Evolutionary conservation across 1,140 invertebrate genomes (phyloP).

Genomic region (Dendroctonus ponderosae): DNA sequence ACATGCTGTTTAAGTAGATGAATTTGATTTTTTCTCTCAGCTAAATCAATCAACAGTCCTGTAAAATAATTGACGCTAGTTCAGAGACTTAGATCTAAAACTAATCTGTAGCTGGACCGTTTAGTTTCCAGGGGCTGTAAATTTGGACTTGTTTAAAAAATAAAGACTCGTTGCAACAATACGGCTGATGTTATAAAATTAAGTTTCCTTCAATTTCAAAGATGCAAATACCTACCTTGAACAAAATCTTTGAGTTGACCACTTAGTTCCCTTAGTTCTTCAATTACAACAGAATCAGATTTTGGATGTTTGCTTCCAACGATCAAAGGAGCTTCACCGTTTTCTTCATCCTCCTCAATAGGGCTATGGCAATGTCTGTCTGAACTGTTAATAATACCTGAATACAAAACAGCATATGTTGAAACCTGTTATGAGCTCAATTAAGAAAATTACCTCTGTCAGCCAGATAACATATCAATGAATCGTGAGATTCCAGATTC

Average conservation of each 20-base stretch:
- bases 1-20: not conserved
- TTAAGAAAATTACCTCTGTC: constrained; percentile 10
- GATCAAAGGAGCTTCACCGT: constrained; percentile 9
- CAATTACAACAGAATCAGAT: constrained; percentile 38
- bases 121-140: not conserved
- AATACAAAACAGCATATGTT: not conserved
- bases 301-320: constrained; percentile 41
- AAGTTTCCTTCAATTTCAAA: constrained; percentile 1
- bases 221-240: constrained; percentile 23
- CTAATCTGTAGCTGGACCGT: not conserved
- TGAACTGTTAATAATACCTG: constrained; percentile 14
- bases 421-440: not conserved
- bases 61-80: not conserved
- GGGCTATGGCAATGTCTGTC: constrained; percentile 7
- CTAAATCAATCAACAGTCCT: constrained; percentile 9
- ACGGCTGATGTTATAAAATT: not conserved
- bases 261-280: constrained; percentile 42
- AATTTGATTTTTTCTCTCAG: constrained; percentile 3
- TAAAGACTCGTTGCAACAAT: no score
- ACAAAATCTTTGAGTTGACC: constrained; percentile 38
- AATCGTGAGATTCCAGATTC: constrained; percentile 42
- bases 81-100: not conserved
- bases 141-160: no score
- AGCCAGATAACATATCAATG: constrained; percentile 38
- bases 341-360: constrained; percentile 30